phyloP scores from a whole-genome alignment of 2,113 vertebrate species.

The Hepsetus odoe region DNA sequence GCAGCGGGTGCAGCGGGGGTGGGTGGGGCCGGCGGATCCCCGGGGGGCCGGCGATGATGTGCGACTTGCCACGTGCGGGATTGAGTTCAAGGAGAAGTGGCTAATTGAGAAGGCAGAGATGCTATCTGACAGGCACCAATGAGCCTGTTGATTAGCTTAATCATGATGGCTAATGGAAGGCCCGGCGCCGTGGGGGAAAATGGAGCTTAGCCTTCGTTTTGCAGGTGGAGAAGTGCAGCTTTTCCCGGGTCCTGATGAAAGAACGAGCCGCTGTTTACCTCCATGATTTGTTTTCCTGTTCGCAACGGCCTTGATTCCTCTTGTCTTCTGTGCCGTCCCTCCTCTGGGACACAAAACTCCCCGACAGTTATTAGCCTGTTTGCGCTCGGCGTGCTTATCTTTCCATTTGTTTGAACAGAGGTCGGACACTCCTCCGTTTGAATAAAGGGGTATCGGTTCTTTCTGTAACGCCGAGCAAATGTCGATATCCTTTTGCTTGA shows the following conservation, averaged over 20 bases:
- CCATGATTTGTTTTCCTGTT: constrained; percentile 23
- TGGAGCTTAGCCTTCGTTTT: constrained; percentile 67
- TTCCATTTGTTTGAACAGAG: neutral
- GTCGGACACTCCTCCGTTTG: neutral
- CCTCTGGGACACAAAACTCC: neutral
- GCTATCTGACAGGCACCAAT: constrained; percentile 78
- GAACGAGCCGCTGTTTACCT: neutral
- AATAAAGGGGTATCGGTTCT: neutral
- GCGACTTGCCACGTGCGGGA: constrained; percentile 56
- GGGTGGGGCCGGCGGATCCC: constrained; percentile 9
- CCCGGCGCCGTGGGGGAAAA: constrained; percentile 74
- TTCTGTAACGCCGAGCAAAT: neutral
- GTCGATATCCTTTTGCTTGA: too few species aligned
- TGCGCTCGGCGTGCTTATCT: neutral
- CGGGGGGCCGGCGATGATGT: constrained; percentile 60
- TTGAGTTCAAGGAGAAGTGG: constrained; percentile 77
- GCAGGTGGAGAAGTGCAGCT: constrained; percentile 36
- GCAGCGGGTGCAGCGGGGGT: constrained; percentile 5
- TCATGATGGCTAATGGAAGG: constrained; percentile 79
- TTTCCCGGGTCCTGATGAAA: too few species aligned
- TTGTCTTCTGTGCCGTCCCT: constrained; percentile 16
- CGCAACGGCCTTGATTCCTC: constrained; percentile 24
- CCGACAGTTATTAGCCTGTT: neutral
- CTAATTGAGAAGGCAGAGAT: constrained; percentile 80
- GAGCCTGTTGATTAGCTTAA: constrained; percentile 79